phyloP scores from a whole-genome alignment of 2,888 invertebrate species.

The Nysson spinosus region DNA sequence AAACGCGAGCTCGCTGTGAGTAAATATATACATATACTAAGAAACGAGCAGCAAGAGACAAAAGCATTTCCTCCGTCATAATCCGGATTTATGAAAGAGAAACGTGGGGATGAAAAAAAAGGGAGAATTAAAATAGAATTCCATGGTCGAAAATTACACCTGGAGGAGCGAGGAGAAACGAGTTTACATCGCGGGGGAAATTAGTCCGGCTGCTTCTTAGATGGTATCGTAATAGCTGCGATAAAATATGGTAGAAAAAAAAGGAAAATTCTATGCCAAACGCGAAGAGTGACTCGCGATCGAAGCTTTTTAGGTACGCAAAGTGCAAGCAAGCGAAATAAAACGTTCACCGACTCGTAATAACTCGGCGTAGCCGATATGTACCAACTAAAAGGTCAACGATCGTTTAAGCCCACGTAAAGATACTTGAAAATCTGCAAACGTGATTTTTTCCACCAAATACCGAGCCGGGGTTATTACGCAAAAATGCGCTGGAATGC shows the following conservation, averaged over 20 bases:
- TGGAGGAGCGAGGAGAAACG: slow-evolving; percentile 2
- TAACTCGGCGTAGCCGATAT: slow-evolving; percentile 40
- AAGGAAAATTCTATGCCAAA: neutral
- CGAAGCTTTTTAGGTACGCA: slow-evolving; percentile 28
- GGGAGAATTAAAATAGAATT: slow-evolving; percentile 40
- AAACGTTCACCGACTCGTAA: slow-evolving; percentile 35
- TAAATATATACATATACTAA: slow-evolving; percentile 47
- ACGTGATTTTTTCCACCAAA: neutral
- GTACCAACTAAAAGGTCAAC: slow-evolving; percentile 42
- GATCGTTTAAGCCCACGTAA: slow-evolving; percentile 37
- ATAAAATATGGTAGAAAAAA: neutral
- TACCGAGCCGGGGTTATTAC: too few species aligned
- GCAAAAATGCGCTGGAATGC: too few species aligned
- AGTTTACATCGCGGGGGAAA: slow-evolving; percentile 7
- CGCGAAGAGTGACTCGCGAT: slow-evolving; percentile 13
- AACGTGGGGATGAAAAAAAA: slow-evolving; percentile 45
- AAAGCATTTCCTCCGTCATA: slow-evolving; percentile 35
- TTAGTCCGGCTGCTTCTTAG: slow-evolving; percentile 45
- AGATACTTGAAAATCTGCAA: slow-evolving; percentile 20
- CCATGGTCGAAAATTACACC: slow-evolving; percentile 20
- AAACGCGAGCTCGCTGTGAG: slow-evolving; percentile 35
- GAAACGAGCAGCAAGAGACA: slow-evolving; percentile 40
- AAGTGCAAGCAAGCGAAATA: slow-evolving; percentile 32
- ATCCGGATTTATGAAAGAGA: slow-evolving; percentile 46
- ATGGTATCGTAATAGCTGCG: slow-evolving; percentile 34